These are phyloP conservation scores for Oscheius onirici DNA, from an alignment of 2,888 invertebrate species.

Conservation along the genomic window DNA sequence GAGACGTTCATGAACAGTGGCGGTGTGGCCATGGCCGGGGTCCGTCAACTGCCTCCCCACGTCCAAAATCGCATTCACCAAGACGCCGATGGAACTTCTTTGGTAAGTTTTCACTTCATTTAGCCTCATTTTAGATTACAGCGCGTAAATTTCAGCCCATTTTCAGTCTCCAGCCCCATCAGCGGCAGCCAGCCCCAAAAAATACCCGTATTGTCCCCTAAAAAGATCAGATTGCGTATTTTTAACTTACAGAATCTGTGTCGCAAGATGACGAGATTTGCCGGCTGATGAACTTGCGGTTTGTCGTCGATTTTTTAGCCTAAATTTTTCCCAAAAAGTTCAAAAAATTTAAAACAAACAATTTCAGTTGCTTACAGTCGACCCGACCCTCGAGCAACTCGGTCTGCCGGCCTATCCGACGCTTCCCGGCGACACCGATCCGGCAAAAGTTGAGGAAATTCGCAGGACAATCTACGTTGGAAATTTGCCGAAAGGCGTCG, in stretches of 20 bases:
- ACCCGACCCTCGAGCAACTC: slow-evolving; percentile 82
- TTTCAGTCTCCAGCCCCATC: slow-evolving; percentile 15
- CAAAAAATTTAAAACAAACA: slow-evolving; percentile 1
- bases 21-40: slow-evolving; percentile 79
- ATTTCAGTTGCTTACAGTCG: slow-evolving; percentile 82
- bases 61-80: slow-evolving; percentile 81
- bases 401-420: slow-evolving; percentile 91
- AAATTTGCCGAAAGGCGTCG: slow-evolving; percentile 77
- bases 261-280: slow-evolving; percentile 6
- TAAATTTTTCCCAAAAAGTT: not conserved
- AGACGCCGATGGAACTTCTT: slow-evolving; percentile 61
- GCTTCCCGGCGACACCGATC: slow-evolving; percentile 80
- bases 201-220: slow-evolving; percentile 11
- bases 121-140: not conserved
- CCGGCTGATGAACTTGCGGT: slow-evolving; percentile 8
- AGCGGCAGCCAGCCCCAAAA: not conserved
- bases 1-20: slow-evolving; percentile 90
- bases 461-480: slow-evolving; percentile 88
- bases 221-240: slow-evolving; percentile 12
- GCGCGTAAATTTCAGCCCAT: not conserved
- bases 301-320: slow-evolving; percentile 8
- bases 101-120: slow-evolving; percentile 49
- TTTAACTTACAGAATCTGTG: slow-evolving; percentile 17
- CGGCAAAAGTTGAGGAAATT: slow-evolving; percentile 84
- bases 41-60: slow-evolving; percentile 83